Base-by-base conservation (phyloP, 2,888 invertebrate species). In the Neria commutata region DNA sequence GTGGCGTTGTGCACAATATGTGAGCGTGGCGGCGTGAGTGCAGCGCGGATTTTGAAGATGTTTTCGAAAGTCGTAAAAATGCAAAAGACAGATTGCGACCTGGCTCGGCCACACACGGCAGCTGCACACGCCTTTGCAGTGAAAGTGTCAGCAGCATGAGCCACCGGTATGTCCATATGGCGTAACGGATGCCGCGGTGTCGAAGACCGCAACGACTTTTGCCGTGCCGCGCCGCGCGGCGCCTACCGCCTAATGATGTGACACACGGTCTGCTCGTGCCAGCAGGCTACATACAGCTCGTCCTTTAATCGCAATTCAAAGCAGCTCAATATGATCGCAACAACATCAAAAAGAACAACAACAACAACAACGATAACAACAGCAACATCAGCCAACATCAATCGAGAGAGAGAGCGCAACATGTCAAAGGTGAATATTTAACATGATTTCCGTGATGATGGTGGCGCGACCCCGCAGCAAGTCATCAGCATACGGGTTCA, bases 341-440 rank as follows among this genome's bases (percentile, higher is more conserved):
- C 16, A n/a, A 8, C n/a, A n/a, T 11, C 19, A 21, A 19, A 42
- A 42, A 42, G 14, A 42, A 42, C 21, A 42, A 42, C 17, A 34
- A 16, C 1, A 11, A 6, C 21, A 45, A 45, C 17, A 45, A 45
- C 17, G 45, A n/a, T 17, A 45, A 45, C 6, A 17, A 11, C n/a
- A 11, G 17, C 8, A 47, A 24, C 6, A 47, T 10, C 11, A 10
- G 48, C n/a, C 26, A 29, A 49, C n/a, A 29, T 3, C 19, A 14
- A 2, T 10, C 3, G 19, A 49, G 29, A 11, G 29, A 34, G 25
- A 21, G 25, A n/a, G 10, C 11, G 21, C 23, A 51, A 45, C 68
- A 45, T 70, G 67, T 66, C 67, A 70, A 73, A 75, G 74, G 73
- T 68, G 73, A 71, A 61, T 61, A 74, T 63, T 72, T 33, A 71